Conservation (phyloP, 1,140 invertebrate genomes). For the Triops longicaudatus region DNA sequence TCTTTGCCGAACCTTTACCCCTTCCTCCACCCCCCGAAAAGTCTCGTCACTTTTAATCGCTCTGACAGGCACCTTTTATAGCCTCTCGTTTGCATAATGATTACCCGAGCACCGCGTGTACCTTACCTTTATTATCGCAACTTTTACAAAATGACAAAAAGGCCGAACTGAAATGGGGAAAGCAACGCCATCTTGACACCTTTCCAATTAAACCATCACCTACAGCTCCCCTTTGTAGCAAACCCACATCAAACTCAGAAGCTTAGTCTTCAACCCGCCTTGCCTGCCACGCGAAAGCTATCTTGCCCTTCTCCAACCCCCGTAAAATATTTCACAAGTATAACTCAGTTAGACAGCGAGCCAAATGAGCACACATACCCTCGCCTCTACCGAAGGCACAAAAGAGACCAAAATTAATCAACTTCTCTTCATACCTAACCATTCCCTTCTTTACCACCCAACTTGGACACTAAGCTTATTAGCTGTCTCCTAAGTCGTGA, state of each 20-base stretch:
- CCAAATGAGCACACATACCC: not conserved
- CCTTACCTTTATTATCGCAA: not conserved
- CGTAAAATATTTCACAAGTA: not conserved
- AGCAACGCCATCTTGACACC: not conserved
- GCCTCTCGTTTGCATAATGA: conserved; percentile 1
- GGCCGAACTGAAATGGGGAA: not conserved
- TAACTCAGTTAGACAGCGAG: conserved; percentile 4
- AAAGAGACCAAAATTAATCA: not conserved
- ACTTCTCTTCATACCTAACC: not conserved
- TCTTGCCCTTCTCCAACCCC: not conserved
- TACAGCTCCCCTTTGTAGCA: too few species aligned
- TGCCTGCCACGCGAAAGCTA: not conserved
- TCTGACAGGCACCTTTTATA: conserved; percentile 10
- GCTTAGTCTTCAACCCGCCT: not conserved
- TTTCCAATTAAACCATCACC: conserved; percentile 12
- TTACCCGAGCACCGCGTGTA: not conserved
- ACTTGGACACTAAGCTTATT: not conserved
- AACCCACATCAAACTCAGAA: not conserved
- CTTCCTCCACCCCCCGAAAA: not conserved
- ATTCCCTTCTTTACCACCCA: not conserved
- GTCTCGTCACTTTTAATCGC: not conserved
- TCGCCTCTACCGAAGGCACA: not conserved
- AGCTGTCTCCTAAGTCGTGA: not conserved
- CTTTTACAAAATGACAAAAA: not conserved
- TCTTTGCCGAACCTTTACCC: not conserved